Base-by-base conservation (phyloP, 92 coral and sea anemone species). In the Zoanthus solanderi region DNA sequence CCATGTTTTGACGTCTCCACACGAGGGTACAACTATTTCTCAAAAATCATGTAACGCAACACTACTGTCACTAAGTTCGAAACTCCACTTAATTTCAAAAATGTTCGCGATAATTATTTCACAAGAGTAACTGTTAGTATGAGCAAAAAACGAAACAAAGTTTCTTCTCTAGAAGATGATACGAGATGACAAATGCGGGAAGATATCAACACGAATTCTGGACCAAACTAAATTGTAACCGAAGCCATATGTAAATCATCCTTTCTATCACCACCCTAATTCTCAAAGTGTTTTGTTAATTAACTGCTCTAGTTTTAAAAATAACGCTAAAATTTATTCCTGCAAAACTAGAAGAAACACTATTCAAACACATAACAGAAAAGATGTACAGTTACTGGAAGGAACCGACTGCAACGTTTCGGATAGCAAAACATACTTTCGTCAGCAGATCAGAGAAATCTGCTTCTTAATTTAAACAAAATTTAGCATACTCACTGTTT, bases 401-500 rank as follows among this genome's bases (percentile, higher is more conserved):
- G 53, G 53, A 23, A 7, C 16, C 16, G 53, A 45, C 14, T 13
- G 31, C 28, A 14, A 13, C 15, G 23, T 28, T 31, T 45, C 48
- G 14, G 45, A 11, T 5, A 44, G 75, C 11, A 69, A 69, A 69
- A 30, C 30, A 30, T 30, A 69, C 30, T 30, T 44, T 34, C 46
- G 47, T 10, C 46, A 13, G 75, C 75, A 69, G 75, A 69, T 34
- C 23, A 18, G 29, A 67, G 13, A 11, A 47, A 67, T 45, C 85
- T 47, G 85, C 8, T 47, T 44, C 32, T 44, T 60, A 44, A 45
- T 45, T 65, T 29, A 44, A 45, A 81, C 42, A 37, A 45, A 23
- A 18, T 18, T 30, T 48, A 81, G 71, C 42, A 53, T 66, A 81
- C 85, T 81, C 66, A 81, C 85, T 67, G 85, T 81, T 81, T 37